Conservation (phyloP, 2,113 vertebrate species). For the Elachura formosa region DNA sequence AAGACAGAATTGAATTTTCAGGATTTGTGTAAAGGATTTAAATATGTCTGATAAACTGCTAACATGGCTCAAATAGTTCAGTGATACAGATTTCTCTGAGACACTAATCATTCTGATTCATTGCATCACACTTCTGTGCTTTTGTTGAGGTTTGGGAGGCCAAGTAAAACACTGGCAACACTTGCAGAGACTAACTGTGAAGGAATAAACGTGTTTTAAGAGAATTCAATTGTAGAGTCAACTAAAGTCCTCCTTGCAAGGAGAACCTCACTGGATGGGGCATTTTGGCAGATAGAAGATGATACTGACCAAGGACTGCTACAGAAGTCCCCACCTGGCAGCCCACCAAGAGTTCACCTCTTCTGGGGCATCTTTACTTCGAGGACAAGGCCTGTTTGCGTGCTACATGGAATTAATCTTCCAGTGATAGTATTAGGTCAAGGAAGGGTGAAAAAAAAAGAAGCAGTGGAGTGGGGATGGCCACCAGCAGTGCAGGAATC, state of each 20-base stretch:
- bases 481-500: neutral
- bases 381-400: rapidly evolving
- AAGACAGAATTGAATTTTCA: neutral
- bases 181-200: neutral
- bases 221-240: neutral
- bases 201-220: neutral
- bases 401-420: neutral
- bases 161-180: neutral
- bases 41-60: neutral
- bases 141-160: neutral
- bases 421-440: neutral
- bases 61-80: rapidly evolving
- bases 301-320: neutral
- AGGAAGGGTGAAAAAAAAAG: neutral
- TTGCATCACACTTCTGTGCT: neutral
- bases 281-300: neutral
- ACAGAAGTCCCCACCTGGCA: neutral
- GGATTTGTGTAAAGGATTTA: neutral
- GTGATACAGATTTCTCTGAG: neutral
- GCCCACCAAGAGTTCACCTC: neutral
- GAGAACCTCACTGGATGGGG: neutral
- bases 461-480: rapidly evolving
- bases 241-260: neutral
- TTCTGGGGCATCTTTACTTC: neutral
- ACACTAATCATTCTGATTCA: neutral